These are phyloP conservation scores for Coracopsis vasa DNA, from an alignment of 2,113 vertebrate genomes.

Conservation along the genomic window DNA sequence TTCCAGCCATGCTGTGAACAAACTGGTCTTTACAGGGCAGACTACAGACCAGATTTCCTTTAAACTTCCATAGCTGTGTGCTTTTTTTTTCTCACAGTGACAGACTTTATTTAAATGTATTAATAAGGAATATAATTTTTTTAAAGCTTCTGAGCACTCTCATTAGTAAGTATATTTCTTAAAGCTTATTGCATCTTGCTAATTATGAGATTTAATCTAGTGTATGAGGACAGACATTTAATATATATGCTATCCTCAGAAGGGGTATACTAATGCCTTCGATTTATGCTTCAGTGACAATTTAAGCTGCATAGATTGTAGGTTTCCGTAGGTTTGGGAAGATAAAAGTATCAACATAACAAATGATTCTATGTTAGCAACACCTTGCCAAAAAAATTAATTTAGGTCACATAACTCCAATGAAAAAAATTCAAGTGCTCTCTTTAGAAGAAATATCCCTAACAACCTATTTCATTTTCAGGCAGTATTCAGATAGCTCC, in stretches of 20 bases:
- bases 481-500: not conserved
- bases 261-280: not conserved
- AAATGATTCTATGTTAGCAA: not conserved
- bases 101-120: not conserved
- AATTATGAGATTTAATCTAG: not conserved
- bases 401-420: not conserved
- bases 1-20: not conserved
- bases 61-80: not conserved
- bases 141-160: not conserved
- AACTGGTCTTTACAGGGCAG: not conserved
- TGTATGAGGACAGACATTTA: not conserved
- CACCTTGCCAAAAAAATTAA: not conserved
- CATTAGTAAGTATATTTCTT: not conserved
- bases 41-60: not conserved
- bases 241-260: not conserved
- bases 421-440: not conserved
- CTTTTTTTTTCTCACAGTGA: not conserved
- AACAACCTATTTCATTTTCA: not conserved
- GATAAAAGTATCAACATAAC: not conserved
- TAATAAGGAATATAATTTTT: not conserved
- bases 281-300: not conserved
- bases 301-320: not conserved
- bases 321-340: not conserved
- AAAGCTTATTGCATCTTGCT: not conserved
- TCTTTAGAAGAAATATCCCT: not conserved